Percentiles rank a stretch among this genome's conserved stretches.
Evolutionary conservation across 35 echinoderm and acorn worm species (phyloP).

Genomic region (Chiridota heheva): DNA sequence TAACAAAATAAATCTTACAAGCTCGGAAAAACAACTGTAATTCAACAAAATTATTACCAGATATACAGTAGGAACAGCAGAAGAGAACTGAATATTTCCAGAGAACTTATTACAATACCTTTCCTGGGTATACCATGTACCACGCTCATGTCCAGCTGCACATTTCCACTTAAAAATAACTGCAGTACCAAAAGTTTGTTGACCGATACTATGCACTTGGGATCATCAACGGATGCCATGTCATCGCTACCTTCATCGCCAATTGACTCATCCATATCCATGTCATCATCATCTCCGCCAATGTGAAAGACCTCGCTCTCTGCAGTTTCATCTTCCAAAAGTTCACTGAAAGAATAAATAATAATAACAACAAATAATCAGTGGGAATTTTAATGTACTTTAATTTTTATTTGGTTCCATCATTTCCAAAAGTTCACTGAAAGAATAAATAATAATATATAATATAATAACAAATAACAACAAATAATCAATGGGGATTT

Average conservation of each 20-base stretch:
- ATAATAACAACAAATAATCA: no score
- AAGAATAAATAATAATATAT: conserved; percentile 8
- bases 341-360: conserved; percentile 3
- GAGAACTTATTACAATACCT: conserved; percentile 29
- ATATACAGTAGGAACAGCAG: conserved; percentile 3
- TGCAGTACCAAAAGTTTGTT: conserved; percentile 18
- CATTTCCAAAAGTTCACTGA: neutral
- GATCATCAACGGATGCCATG: neutral
- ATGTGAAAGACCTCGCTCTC: conserved; percentile 7
- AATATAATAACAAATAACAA: no score
- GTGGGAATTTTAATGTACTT: no score
- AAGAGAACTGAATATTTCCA: conserved; percentile 28
- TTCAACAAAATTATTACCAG: conserved; percentile 42
- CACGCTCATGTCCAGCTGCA: conserved; percentile 24
- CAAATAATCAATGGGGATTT: no score
- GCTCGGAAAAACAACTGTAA: conserved; percentile 18
- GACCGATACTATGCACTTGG: conserved; percentile 15
- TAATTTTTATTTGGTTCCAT: no score
- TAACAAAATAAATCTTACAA: conserved; percentile 34
- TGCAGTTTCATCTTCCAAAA: neutral
- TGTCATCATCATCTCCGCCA: neutral
- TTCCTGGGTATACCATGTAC: conserved; percentile 21
- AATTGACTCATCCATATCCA: neutral
- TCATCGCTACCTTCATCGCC: neutral
- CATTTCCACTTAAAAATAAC: conserved; percentile 27